Conservation (phyloP, 1,140 invertebrate genomes). For the Drosophila sturtevanti region DNA sequence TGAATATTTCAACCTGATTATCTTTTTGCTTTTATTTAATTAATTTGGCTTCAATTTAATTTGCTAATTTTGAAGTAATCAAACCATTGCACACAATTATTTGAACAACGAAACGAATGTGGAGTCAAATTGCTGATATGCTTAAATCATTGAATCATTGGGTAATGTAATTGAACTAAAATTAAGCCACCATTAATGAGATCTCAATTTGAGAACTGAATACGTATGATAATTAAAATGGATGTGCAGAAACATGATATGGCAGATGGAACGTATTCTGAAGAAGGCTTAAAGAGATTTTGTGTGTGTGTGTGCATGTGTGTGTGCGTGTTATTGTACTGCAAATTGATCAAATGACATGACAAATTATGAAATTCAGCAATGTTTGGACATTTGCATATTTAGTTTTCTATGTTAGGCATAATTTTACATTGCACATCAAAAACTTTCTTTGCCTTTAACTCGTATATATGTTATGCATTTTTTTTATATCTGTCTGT, state of each 20-base stretch:
- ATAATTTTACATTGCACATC: not conserved
- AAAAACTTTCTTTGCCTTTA: not conserved
- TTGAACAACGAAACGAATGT: not conserved
- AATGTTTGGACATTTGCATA: not conserved
- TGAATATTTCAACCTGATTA: too few relatives aligned
- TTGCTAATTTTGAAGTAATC: not conserved
- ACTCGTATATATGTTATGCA: too few relatives aligned
- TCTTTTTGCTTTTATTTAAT: not conserved
- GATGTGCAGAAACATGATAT: not conserved
- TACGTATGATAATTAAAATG: not conserved
- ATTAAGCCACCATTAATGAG: slow-evolving; percentile 1
- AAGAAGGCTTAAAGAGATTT: not conserved
- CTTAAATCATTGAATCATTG: not conserved
- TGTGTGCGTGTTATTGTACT: not conserved
- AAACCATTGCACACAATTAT: slow-evolving; percentile 3
- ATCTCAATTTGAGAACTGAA: slow-evolving; percentile 7
- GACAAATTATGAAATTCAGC: not conserved
- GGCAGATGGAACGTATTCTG: not conserved
- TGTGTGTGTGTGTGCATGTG: not conserved
- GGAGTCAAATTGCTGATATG: not conserved
- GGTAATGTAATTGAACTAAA: slow-evolving; percentile 1
- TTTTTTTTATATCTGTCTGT: not conserved
- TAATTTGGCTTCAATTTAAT: not conserved
- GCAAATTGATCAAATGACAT: not conserved
- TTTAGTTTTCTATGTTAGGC: not conserved